These are phyloP conservation scores for Pyrrhia umbra DNA, from an alignment of 2,888 invertebrate species.

Conservation along the genomic window DNA sequence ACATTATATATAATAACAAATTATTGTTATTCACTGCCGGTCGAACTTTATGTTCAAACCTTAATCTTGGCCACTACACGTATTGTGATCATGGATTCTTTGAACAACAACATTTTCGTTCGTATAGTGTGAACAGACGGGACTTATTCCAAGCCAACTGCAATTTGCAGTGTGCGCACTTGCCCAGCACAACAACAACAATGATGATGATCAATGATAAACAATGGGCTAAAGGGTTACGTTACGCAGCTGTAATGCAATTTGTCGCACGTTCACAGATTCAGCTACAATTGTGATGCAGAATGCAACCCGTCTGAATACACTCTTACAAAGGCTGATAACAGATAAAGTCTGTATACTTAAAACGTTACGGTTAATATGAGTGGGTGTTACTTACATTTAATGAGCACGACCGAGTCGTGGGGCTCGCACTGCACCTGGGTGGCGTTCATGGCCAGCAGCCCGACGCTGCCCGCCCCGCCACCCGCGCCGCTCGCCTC, in stretches of 20 bases:
- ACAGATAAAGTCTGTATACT: constrained; percentile 16
- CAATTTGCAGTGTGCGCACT: constrained; percentile 6
- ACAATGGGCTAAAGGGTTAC: constrained; percentile 13
- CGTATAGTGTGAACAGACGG: background rate
- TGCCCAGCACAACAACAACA: constrained; percentile 1
- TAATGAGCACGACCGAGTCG: constrained; percentile 93
- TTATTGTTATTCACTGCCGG: background rate
- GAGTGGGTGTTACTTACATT: constrained; percentile 91
- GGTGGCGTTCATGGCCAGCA: constrained; percentile 90
- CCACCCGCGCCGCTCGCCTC: constrained; percentile 88
- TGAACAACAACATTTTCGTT: constrained; percentile 1
- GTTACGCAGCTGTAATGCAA: constrained; percentile 4
- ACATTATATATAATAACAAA: background rate
- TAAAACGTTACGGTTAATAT: constrained; percentile 32
- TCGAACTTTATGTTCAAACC: background rate
- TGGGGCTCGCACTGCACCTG: constrained; percentile 92
- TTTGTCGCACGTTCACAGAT: background rate
- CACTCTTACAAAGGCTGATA: constrained; percentile 14
- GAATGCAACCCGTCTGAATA: constrained; percentile 15
- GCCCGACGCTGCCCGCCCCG: constrained; percentile 87
- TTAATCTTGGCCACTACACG: constrained; percentile 9
- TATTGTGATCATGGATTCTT: constrained; percentile 14
- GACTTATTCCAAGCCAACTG: constrained; percentile 27
- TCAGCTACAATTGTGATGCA: constrained; percentile 6
- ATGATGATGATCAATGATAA: constrained; percentile 1